Base-by-base conservation (phyloP, 2,113 vertebrate species). In the Dipodomys ordii region DNA sequence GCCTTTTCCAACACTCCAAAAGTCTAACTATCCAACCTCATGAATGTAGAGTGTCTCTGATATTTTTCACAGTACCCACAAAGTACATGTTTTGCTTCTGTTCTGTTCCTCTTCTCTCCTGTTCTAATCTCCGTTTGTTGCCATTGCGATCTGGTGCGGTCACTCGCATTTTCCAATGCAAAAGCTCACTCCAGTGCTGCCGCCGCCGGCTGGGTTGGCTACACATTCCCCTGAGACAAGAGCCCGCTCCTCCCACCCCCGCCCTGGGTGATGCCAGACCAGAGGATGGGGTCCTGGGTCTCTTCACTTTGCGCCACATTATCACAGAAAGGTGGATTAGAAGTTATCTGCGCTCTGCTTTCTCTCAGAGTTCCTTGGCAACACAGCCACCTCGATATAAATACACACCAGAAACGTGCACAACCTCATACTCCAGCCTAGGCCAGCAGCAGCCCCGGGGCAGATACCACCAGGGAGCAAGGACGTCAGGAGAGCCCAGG, bases 281-380 rank as follows among this genome's bases (percentile, higher is more conserved):
- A 15, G 60, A 86, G 85, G 96, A 97, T 90, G 95, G 93, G 98
- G 98, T 97, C 98, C 98, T 98, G 98, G 97, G 97, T 98, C 98
- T 98, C 98, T 98, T 98, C 98, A 98, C 98, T 96, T 98, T 98
- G 97, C 98, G 96, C 98, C 98, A 97, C 98, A 98, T 97, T 98
- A 99, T 98, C 98, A 98, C 98, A 98, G 98, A 98, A 98, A 98
- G 98, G 98, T 98, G 98, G 98, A 99, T 98, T 99, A 99, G 98
- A 90, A 98, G 97, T 98, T 99, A 99, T 99, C 98, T 99, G 93
- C 96, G 95, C 90, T 98, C 98, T 99, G 98, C 98, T 98, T 98
- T 98, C 98, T 98, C 98, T 98, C 98, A 98, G 98, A 97, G 97
- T 97, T 98, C 98, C 98, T 98, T 98, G 98, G 98, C 98, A 98